Base-by-base conservation (phyloP, 2,888 invertebrate genomes). In the Drosophila planitibia region DNA sequence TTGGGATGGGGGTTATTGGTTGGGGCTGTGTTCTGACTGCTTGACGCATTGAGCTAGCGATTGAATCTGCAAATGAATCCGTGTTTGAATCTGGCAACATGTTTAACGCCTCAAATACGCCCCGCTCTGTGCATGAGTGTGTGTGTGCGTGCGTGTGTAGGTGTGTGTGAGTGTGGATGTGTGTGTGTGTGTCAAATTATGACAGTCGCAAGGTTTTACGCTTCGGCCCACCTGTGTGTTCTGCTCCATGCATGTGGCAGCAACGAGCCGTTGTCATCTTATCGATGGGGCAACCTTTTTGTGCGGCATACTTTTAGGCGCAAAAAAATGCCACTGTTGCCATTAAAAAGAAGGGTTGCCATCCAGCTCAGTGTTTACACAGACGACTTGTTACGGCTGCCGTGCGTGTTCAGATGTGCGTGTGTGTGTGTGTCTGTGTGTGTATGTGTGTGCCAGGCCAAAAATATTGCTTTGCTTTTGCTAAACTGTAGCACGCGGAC, bases 161-260 rank as follows among this genome's bases (percentile, higher is more conserved):
- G 66, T 53, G 62, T 22, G 58, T 28, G 28, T 47, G 58, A 33
- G 41, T 51, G 37, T 52, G 57, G 35, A 47, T 0, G 28, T 28
- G 28, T 2, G 28, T 63, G 70, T 62, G 70, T 78, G 67, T 80
- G 74, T 79, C 79, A 86, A 84, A 86, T 84, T 86, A 86, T 86
- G 89, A 86, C 86, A 84, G 81, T 70, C 74, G 84, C 81, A 80
- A 69, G 74, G 77, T 68, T 78, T 41, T 39, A 64, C 51, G 73
- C 62, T 57, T 75, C n/a, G 71, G 71, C 68, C 79, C 70, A 67
- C 63, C 74, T 65, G 62, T 58, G 60, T 47, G 35, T 30, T n/a
- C n/a, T 41, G 62, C 65, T 9, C 19, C 10, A 25, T 52, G 58
- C 62, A 52, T 66, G 61, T 33, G 61, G 71, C 55, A 67, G 62